These are phyloP conservation scores for Kryptolebias marmoratus DNA, from an alignment of 2,113 vertebrate species.

Conservation along the genomic window DNA sequence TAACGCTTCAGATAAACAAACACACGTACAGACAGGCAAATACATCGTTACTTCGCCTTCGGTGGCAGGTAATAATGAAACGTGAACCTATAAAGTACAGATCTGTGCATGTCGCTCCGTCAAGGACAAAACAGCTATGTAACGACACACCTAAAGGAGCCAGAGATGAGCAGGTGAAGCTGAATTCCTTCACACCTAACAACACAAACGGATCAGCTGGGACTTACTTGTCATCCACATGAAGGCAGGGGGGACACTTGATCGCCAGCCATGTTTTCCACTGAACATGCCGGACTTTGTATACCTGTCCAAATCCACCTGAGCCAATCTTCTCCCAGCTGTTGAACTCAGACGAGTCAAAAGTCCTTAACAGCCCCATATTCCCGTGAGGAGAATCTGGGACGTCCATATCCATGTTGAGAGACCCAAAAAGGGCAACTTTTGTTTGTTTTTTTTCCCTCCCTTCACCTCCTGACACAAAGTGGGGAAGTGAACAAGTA, in stretches of 20 bases:
- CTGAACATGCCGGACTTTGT: conserved; percentile 94
- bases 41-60: too few relatives aligned
- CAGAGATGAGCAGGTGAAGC: neutral
- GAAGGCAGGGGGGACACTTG: conserved; percentile 95
- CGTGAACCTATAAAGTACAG: too few relatives aligned
- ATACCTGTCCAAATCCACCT: conserved; percentile 97
- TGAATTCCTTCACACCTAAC: neutral
- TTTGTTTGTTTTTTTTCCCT: conserved; percentile 12
- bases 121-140: too few relatives aligned
- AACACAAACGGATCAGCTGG: conserved; percentile 15
- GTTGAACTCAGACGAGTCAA: conserved; percentile 88
- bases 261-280: conserved; percentile 99
- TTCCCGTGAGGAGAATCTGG: conserved; percentile 83
- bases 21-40: too few relatives aligned
- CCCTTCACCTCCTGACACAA: conserved; percentile 45
- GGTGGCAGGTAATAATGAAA: too few relatives aligned
- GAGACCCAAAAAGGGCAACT: conserved; percentile 47
- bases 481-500: conserved; percentile 43
- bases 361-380: conserved; percentile 91
- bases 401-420: conserved; percentile 82
- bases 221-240: conserved; percentile 95
- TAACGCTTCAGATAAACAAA: too few relatives aligned
- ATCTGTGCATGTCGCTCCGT: too few relatives aligned
- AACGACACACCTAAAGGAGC: neutral
- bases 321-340: conserved; percentile 97